Evolutionary conservation across 1,140 invertebrate genomes (phyloP).

Genomic region (Oryctes rhinoceros): DNA sequence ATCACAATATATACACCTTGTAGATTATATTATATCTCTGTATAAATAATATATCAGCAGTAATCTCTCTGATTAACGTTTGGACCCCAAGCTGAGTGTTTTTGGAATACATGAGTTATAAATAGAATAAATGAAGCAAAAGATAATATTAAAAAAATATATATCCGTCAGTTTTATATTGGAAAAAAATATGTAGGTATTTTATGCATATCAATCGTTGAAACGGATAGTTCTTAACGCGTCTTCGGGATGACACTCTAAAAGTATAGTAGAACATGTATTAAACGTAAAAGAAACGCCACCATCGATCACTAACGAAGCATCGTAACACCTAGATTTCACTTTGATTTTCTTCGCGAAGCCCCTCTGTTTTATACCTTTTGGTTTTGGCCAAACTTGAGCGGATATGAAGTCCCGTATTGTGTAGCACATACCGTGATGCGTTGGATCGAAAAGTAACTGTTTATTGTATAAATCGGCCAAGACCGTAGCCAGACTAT

Average conservation of each 20-base stretch:
- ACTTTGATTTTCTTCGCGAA: slow-evolving; percentile 77
- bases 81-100: neutral
- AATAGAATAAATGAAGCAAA: neutral
- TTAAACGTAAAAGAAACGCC: slow-evolving; percentile 94
- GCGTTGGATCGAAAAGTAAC: slow-evolving; percentile 80
- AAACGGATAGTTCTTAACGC: slow-evolving; percentile 83
- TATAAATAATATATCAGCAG: neutral
- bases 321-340: slow-evolving; percentile 92
- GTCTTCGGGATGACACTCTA: slow-evolving; percentile 88
- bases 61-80: neutral
- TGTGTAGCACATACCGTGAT: slow-evolving; percentile 83
- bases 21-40: neutral
- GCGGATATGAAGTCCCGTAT: slow-evolving; percentile 90
- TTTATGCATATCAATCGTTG: slow-evolving; percentile 58
- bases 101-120: neutral
- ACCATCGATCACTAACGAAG: slow-evolving; percentile 95
- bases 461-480: slow-evolving; percentile 82
- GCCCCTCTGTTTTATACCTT: slow-evolving; percentile 72
- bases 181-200: neutral
- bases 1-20: slow-evolving; percentile 8
- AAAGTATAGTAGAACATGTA: slow-evolving; percentile 85
- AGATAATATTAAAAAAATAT: neutral
- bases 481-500: slow-evolving; percentile 68
- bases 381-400: slow-evolving; percentile 77
- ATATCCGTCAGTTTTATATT: neutral